Evolutionary conservation across 2,113 vertebrate genomes (phyloP), one percentile per base, ranked within the genome.

Genomic region (Rhynchomys soricoides): DNA sequence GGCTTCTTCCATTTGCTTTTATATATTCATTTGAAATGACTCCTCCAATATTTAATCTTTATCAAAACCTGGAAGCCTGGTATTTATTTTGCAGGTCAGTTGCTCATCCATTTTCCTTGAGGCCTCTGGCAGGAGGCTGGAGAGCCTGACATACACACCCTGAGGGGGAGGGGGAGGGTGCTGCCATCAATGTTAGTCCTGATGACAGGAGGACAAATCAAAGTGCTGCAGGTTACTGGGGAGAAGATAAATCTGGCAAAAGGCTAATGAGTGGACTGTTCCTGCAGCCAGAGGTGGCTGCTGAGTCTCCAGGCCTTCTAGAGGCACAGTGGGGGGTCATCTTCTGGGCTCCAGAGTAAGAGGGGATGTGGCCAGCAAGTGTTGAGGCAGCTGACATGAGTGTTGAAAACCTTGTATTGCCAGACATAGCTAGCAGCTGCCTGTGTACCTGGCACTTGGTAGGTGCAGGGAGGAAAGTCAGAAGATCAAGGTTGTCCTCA

Each of bases 31-130:
- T 96, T 96, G 97, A 97, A 97, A 97, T 98, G 97, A 97, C 98
- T 98, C 96, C 97, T 97, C 96, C 97, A 97, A 98, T 98, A 98
- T 98, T 98, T 98, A 98, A 98, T 98, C 98, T 98, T 96, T 98
- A 98, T 98, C 98, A 98, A 98, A 93, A 98, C 94, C 93, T 24
- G 94, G 96, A 98, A 98, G 98, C 96, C 97, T 97, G 97, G 97
- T 98, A 94, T 98, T 98, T 98, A 96, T 98, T 98, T 98, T 98
- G 95, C 92, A 96, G 98, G 98, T 98, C 98, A 98, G 95, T 95
- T 95, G 97, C 97, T 98, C 98, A 98, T 98, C 97, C 97, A 96
- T 98, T 98, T 97, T 94, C 97, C 97, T 97, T 68, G 97, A 98
- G 97, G 98, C 94, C 88, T 97, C 91, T 97, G 4, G 10, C 97